phyloP scores from a whole-genome alignment of 1,140 invertebrate species.

The Spodoptera frugiperda region DNA sequence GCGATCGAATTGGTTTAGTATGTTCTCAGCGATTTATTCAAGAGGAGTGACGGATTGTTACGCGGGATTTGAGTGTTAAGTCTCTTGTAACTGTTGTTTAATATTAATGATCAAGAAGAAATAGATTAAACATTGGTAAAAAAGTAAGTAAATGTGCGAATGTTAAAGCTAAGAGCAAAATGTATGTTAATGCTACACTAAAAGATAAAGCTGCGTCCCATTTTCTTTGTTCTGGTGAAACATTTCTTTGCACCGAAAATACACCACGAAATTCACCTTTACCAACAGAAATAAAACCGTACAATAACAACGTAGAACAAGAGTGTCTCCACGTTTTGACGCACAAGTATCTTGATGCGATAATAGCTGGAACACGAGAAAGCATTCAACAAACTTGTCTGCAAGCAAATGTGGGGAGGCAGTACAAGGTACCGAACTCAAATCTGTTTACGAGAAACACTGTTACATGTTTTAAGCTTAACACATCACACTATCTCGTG shows the following conservation, averaged over 20 bases:
- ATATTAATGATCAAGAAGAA: too few relatives aligned
- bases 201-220: too few relatives aligned
- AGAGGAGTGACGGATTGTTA: not conserved
- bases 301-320: conserved; percentile 28
- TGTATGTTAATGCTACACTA: too few relatives aligned
- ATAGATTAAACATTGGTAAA: too few relatives aligned
- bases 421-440: conserved; percentile 53
- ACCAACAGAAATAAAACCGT: conserved; percentile 1
- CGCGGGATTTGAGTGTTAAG: not conserved
- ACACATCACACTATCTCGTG: conserved; percentile 55
- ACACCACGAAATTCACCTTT: not conserved
- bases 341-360: conserved; percentile 69
- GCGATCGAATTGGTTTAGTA: not conserved
- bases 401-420: conserved; percentile 56
- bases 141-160: too few relatives aligned
- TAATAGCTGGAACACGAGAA: conserved; percentile 76
- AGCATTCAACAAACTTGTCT: conserved; percentile 73
- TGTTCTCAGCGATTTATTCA: conserved; percentile 28
- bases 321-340: conserved; percentile 36
- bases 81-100: too few relatives aligned
- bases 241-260: not conserved
- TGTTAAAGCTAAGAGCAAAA: too few relatives aligned
- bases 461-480: conserved; percentile 68
- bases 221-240: too few relatives aligned
- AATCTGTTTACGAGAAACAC: conserved; percentile 72